Conservation (phyloP, 53 echinoderm and acorn worm species). For the Astropecten irregularis region DNA sequence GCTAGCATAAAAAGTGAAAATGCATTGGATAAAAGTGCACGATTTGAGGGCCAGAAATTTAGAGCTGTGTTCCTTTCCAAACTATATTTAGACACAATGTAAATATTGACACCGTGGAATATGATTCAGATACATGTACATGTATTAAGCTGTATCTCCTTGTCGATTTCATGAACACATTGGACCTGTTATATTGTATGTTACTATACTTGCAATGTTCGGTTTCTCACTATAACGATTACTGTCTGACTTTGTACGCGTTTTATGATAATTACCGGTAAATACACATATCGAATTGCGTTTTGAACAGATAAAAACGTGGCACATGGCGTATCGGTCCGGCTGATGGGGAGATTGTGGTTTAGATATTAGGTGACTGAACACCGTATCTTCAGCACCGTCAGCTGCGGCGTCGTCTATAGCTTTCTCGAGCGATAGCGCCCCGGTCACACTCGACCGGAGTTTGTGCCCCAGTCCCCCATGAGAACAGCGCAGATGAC, state of each 20-base stretch:
- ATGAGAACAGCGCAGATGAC: constrained; percentile 36
- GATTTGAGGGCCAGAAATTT: neutral
- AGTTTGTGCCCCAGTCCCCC: neutral
- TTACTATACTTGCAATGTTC: neutral
- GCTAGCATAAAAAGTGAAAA: neutral
- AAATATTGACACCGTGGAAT: neutral
- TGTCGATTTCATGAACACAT: neutral
- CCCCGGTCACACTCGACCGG: neutral
- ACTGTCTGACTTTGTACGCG: neutral
- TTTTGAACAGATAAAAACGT: constrained; percentile 15
- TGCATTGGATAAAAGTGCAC: neutral
- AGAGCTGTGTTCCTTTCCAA: neutral
- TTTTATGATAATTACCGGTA: neutral
- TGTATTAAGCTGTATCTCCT: neutral
- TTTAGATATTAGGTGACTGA: constrained; percentile 17
- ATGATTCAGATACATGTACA: neutral
- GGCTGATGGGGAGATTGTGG: neutral
- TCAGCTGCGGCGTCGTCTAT: constrained; percentile 23
- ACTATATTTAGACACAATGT: neutral
- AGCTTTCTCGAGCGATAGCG: no score
- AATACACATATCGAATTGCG: neutral
- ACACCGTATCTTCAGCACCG: constrained; percentile 1
- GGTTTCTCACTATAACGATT: neutral
- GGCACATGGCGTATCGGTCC: neutral
- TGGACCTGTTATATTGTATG: neutral